A percentile compares a stretch with the other conserved stretches of the same genome.
These are phyloP conservation scores for Macroglossus sobrinus DNA, from an alignment of 2,113 vertebrate species.

Conservation along the genomic window DNA sequence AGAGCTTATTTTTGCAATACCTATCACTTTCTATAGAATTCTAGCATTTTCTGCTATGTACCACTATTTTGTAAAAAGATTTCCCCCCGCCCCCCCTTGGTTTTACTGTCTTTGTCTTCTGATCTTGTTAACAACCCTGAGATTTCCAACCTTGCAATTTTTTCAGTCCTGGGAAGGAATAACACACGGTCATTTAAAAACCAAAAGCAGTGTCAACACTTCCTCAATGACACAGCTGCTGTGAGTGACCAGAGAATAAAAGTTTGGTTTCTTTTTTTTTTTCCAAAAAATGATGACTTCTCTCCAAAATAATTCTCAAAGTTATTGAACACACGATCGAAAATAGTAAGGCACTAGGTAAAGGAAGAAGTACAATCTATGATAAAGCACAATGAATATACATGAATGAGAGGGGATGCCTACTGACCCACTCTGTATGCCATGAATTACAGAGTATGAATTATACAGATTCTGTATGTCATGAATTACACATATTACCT, in stretches of 20 bases:
- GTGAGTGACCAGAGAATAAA: background rate
- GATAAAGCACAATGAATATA: background rate
- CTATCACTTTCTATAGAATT: slow-evolving; percentile 26
- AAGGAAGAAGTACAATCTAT: background rate
- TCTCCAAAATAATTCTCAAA: slow-evolving; percentile 34
- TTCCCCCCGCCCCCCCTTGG: background rate
- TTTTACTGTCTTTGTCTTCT: slow-evolving; percentile 45
- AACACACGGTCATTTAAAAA: slow-evolving; percentile 57
- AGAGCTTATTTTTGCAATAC: slow-evolving; percentile 39
- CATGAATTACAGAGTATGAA: background rate
- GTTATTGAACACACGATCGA: background rate
- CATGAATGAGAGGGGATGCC: background rate
- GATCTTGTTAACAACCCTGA: slow-evolving; percentile 49
- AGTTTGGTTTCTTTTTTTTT: background rate
- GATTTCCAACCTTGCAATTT: slow-evolving; percentile 50
- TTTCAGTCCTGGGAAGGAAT: slow-evolving; percentile 52
- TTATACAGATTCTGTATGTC: too few species aligned
- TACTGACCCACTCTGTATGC: background rate
- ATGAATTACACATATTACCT: background rate
- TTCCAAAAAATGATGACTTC: background rate
- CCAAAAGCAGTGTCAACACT: slow-evolving; percentile 47
- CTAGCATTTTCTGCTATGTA: slow-evolving; percentile 34
- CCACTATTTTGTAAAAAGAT: slow-evolving; percentile 16
- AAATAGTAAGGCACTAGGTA: background rate
- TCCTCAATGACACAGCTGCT: slow-evolving; percentile 53